Base-by-base conservation (phyloP, 2,113 vertebrate species). In the Galemys pyrenaicus region DNA sequence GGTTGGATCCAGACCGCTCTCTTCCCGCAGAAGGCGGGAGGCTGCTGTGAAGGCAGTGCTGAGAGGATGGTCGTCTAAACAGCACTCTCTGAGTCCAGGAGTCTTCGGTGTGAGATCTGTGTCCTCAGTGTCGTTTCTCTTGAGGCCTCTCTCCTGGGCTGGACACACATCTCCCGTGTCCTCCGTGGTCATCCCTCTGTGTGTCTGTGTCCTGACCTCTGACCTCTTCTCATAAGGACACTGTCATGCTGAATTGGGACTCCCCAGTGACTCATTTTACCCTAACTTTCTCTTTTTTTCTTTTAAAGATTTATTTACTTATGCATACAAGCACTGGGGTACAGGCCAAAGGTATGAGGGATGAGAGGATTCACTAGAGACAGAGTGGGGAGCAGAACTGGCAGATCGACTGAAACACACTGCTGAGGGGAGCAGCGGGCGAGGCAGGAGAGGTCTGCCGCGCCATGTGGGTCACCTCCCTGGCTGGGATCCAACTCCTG, bases 121-220 rank as follows among this genome's bases (percentile, higher is more conserved):
- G 12, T 17, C 5, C 2, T 11, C 67, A 32, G 84, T 16, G 22
- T 32, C 13, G 35, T 35, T 92, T 9, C 8, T 44, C 30, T 54
- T 39, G 78, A 73, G 54, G n/a, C 19, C 56, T 71, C 11, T 24
- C 41, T 71, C 44, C 44, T 44, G 5, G 65, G 4, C 0, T 65
- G 35, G 1, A 26, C 70, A 41, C 5, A 0, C 5, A 5, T 44
- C 26, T 41, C 44, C 32, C 22, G 17, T 44, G 46, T 65, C 80
- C 46, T 56, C 22, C 24, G 6, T 7, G 24, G 51, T 20, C 10
- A 0, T 49, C n/a, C 26, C n/a, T n/a, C 24, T 15, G 10, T 15
- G 10, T n/a, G 20, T 44, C 88, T 81, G 16, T 62, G 77, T 49
- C 9, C 67, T 82, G 6, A 30, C 3, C 0, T 7, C 67, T 82